Base-by-base conservation (phyloP, 2,113 vertebrate genomes). In the Leptosomus discolor region DNA sequence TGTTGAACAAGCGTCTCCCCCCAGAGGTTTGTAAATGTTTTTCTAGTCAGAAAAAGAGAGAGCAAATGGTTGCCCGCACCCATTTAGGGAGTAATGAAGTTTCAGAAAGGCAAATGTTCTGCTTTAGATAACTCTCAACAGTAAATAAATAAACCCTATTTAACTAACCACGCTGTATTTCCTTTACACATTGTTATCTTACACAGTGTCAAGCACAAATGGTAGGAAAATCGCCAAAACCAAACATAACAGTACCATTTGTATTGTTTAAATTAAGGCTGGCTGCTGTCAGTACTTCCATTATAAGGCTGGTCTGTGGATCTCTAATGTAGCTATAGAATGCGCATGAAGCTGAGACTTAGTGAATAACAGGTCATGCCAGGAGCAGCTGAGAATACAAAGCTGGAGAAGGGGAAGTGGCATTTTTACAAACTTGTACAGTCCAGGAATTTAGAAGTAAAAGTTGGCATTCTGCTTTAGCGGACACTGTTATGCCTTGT, bases 81-180 rank as follows among this genome's bases (percentile, higher is more conserved):
- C 74, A 70, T 81, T 91, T 95, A 70, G 90, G 83, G 64, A 82
- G 76, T 67, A 91, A 73, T 87, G 87, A 88, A 91, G 90, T 96
- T 97, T 95, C 87, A 92, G 80, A 93, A 86, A 79, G 77, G 91
- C 93, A 97, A 96, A 94, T 96, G 94, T 95, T 88, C 85, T 82
- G 22, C 82, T 95, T 93, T 92, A 86, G 73, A 68, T 84, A 92
- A 77, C 65, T 76, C 64, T 87, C 56, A 60, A 46, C 65, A 82
- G 70, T 91, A 96, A 97, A 96, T 81, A 97, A 97, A 95, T 78
- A 93, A 76, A 63, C 48, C 6, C 10, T 78, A 32, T 88, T 89
- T 97, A 67, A 46, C 83, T 53, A 64, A 11, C 58, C 53, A 32
- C 23, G 5, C 16, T 77, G 56, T 84, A 50, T 92, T 97, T 96